Conservation (phyloP, 2,113 vertebrate genomes). For the Myxocyprinus asiaticus region DNA sequence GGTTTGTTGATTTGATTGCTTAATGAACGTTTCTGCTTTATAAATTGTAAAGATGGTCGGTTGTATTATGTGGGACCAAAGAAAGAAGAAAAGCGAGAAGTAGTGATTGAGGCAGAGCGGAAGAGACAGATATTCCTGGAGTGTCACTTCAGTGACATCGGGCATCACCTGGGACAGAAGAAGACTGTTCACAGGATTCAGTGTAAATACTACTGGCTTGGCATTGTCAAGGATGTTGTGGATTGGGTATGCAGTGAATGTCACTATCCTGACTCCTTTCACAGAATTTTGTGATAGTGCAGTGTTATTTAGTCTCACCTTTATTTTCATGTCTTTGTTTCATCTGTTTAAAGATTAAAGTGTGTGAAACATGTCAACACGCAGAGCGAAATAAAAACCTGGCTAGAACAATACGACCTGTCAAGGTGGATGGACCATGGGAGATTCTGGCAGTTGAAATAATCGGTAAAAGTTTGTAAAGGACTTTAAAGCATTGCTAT, state of each 20-base stretch:
- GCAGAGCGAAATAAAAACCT: slow-evolving; percentile 82
- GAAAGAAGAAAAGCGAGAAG: slow-evolving; percentile 88
- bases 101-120: slow-evolving; percentile 82
- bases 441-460: slow-evolving; percentile 82
- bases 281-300: background rate
- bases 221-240: slow-evolving; percentile 90
- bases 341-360: slow-evolving; percentile 79
- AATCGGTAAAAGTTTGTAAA: slow-evolving; percentile 81
- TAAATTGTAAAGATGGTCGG: slow-evolving; percentile 68
- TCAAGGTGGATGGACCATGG: slow-evolving; percentile 85
- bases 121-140: slow-evolving; percentile 86
- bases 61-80: slow-evolving; percentile 89
- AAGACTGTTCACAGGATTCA: slow-evolving; percentile 89
- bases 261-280: background rate
- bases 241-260: slow-evolving; percentile 79
- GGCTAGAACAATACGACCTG: slow-evolving; percentile 71
- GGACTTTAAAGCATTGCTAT: background rate
- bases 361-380: slow-evolving; percentile 87
- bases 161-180: slow-evolving; percentile 89
- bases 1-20: background rate
- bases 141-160: slow-evolving; percentile 85
- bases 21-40: background rate
- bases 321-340: background rate
- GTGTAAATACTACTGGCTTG: slow-evolving; percentile 91
- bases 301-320: background rate